A percentile compares a stretch with the other conserved stretches of the same genome.
These are phyloP conservation scores for Nesidiocoris tenuis DNA, from an alignment of 2,888 invertebrate genomes.

Conservation along the genomic window DNA sequence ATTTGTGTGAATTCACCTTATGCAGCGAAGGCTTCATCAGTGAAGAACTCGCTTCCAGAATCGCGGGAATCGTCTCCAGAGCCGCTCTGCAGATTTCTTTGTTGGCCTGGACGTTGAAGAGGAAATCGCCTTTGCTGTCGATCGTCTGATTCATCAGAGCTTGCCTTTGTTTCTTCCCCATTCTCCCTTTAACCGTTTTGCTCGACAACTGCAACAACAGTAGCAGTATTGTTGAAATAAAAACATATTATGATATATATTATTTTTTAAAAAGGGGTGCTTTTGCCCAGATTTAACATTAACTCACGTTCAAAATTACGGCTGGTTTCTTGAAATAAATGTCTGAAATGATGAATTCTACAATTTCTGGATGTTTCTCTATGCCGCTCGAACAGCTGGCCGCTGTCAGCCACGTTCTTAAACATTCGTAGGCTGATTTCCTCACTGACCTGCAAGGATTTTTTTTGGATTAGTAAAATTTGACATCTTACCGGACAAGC, in stretches of 20 bases:
- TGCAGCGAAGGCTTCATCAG: slow-evolving; percentile 25
- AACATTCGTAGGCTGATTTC: slow-evolving; percentile 9
- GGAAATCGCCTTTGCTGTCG: slow-evolving; percentile 12
- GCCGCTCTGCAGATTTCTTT: slow-evolving; percentile 36
- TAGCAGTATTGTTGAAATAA: neutral
- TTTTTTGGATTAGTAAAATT: no score
- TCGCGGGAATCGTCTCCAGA: slow-evolving; percentile 17
- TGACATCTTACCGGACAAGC: no score
- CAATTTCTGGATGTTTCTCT: slow-evolving; percentile 23
- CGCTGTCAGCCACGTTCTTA: slow-evolving; percentile 10
- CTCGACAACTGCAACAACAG: neutral
- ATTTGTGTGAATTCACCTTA: no score
- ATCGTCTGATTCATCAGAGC: slow-evolving; percentile 19
- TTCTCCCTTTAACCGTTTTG: slow-evolving; percentile 22
- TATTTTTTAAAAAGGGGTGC: no score
- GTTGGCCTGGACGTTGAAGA: slow-evolving; percentile 23
- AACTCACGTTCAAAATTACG: slow-evolving; percentile 30
- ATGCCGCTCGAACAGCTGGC: slow-evolving; percentile 10
- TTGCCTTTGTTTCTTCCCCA: slow-evolving; percentile 32
- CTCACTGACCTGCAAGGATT: slow-evolving; percentile 24
- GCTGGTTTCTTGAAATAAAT: slow-evolving; percentile 19
- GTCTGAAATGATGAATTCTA: slow-evolving; percentile 12
- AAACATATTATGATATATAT: no score
- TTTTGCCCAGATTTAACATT: no score
- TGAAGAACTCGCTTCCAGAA: slow-evolving; percentile 32